Conservation (phyloP, 2,113 vertebrate genomes). For the Motacilla tschutschensis region DNA sequence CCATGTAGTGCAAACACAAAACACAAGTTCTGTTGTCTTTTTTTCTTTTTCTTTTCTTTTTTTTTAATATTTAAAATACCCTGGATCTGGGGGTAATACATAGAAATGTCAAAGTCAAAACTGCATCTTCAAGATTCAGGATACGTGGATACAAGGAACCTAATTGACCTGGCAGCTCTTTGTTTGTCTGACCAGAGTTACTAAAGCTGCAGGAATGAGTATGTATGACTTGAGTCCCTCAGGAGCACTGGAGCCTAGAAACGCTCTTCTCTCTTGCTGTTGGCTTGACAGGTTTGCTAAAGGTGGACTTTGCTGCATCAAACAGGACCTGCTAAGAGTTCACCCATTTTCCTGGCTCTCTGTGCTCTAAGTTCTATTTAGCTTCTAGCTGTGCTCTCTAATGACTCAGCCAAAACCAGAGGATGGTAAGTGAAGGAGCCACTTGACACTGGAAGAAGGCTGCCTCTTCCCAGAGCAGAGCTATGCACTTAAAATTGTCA, state of each 20-base stretch:
- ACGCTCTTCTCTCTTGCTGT: not conserved
- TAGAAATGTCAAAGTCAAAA: not conserved
- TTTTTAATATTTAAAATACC: not conserved
- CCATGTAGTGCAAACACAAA: not conserved
- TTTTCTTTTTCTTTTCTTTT: not conserved
- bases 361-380: not conserved
- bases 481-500: not conserved
- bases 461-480: not conserved
- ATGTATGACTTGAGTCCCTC: not conserved
- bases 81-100: not conserved
- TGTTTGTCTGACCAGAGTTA: not conserved
- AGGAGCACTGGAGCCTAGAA: not conserved
- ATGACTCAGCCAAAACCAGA: not conserved
- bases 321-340: not conserved
- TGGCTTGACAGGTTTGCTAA: not conserved
- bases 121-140: not conserved
- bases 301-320: fast-evolving
- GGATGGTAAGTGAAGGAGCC: not conserved
- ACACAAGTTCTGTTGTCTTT: not conserved
- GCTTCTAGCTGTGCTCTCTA: not conserved
- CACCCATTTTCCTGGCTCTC: not conserved
- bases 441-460: not conserved
- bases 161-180: not conserved
- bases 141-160: not conserved
- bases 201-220: not conserved